Evolutionary conservation across 2,888 invertebrate genomes (phyloP).

Genomic region (Fragum sueziense): DNA sequence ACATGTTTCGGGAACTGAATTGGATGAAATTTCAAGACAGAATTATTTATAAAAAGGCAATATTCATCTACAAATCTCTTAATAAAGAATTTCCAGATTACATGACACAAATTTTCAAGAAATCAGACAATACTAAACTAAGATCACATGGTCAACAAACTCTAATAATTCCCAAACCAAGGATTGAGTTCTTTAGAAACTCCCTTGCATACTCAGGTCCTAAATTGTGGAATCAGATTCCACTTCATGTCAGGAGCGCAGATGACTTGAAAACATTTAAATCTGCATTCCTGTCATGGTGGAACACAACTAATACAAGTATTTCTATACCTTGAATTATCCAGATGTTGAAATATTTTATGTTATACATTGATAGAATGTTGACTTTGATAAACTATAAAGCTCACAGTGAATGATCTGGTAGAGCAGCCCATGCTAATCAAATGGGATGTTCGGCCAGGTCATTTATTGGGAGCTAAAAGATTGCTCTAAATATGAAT

Average conservation of each 20-base stretch:
- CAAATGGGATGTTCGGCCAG: too few relatives aligned
- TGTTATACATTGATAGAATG: too few relatives aligned
- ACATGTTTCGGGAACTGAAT: slow-evolving; percentile 6
- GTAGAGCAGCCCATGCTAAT: too few relatives aligned
- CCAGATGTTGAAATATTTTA: neutral
- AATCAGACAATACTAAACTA: neutral
- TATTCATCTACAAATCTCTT: slow-evolving; percentile 16
- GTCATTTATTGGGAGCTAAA: too few relatives aligned
- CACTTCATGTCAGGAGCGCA: neutral
- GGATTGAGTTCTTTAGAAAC: neutral
- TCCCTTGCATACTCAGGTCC: slow-evolving; percentile 4
- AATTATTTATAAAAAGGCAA: slow-evolving; percentile 22
- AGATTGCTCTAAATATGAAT: too few relatives aligned
- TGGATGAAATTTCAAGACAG: slow-evolving; percentile 28
- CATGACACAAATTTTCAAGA: slow-evolving; percentile 4
- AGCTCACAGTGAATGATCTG: too few relatives aligned
- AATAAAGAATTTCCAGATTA: slow-evolving; percentile 18
- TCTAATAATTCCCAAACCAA: neutral
- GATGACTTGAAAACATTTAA: neutral
- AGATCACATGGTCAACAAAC: neutral
- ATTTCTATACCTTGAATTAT: neutral
- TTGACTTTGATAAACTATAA: too few relatives aligned
- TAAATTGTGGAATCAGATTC: slow-evolving; percentile 18
- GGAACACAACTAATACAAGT: neutral
- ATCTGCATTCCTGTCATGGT: neutral